Evolutionary conservation across 2,113 vertebrate genomes (phyloP), one percentile per base, ranked within the genome.

Genomic region (Centropristis striata): DNA sequence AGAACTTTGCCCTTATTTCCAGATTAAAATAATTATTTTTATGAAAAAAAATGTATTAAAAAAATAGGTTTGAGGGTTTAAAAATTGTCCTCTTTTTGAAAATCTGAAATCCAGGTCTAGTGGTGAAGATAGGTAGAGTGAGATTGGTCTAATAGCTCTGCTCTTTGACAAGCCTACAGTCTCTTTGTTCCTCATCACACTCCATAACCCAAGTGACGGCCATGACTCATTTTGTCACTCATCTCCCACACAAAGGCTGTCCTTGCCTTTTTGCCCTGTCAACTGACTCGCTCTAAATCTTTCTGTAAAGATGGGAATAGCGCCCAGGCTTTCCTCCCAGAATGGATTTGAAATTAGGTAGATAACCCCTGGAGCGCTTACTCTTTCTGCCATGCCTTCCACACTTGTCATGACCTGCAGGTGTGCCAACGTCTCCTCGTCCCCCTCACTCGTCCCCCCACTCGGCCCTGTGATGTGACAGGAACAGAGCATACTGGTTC

Each of bases 211-310:
- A 68, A 68, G 65, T 86, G 88, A 87, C 20, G 55, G 71, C 81
- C 86, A 76, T 83, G 87, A 85, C 82, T 91, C 89, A 88, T 82
- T 90, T 91, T 90, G 85, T 92, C 90, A 88, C 90, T 86, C 89
- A 86, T 89, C 86, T 90, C 86, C 84, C 80, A 80, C 86, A 88
- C 89, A 88, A 88, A 90, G 86, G 88, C 89, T 73, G 83, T 86
- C 91, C 88, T 90, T 90, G 89, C 91, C 81, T 86, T 88, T 84
- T 82, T 84, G 83, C 86, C 85, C 85, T 32, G 54, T 90, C 83
- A 78, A 79, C 86, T 66, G 87, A 72, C 86, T 91, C 21, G 50
- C 86, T 91, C 86, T 93, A 88, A 91, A 92, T 92, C 88, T 89
- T 70, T 85, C 81, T 58, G 70, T 83, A 86, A 86, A 90, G 86